Conservation (phyloP, 2,797 vertebrate genomes). For the Rhodeus uyekii region DNA sequence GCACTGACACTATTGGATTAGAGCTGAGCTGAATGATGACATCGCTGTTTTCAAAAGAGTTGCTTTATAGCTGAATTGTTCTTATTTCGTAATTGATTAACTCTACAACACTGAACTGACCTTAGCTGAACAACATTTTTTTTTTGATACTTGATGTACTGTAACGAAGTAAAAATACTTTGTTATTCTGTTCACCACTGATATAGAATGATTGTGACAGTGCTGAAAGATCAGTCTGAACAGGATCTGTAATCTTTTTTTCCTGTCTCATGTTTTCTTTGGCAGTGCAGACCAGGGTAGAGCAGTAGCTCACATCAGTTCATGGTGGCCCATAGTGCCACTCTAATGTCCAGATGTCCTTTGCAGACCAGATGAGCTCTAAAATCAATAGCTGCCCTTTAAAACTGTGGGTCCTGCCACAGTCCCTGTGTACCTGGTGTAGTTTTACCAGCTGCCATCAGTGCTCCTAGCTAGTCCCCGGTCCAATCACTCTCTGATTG, state of each 20-base stretch:
- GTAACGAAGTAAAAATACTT: too few relatives aligned
- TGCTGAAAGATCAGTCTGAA: neutral
- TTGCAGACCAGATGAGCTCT: conserved; percentile 24
- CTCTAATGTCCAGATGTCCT: conserved; percentile 33
- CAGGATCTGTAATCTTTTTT: neutral
- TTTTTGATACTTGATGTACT: too few relatives aligned
- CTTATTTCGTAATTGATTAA: too few relatives aligned
- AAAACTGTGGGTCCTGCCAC: neutral
- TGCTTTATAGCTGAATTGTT: too few relatives aligned
- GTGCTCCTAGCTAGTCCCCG: conserved; percentile 31
- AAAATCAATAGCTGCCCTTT: conserved; percentile 29
- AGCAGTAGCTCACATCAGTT: neutral
- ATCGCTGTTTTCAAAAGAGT: too few relatives aligned
- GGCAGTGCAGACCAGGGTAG: neutral
- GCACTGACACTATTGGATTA: too few relatives aligned
- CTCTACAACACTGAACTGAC: too few relatives aligned
- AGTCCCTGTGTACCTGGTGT: conserved; percentile 22
- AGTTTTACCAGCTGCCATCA: conserved; percentile 19
- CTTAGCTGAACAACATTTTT: too few relatives aligned
- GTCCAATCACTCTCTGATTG: conserved; percentile 41
- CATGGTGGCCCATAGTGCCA: neutral
- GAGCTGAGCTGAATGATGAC: too few relatives aligned
- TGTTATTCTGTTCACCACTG: too few relatives aligned
- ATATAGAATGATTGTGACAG: too few relatives aligned
- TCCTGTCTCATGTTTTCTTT: neutral